Conservation (phyloP, 2,797 vertebrate genomes). For the Myiotriccus ornatus region DNA sequence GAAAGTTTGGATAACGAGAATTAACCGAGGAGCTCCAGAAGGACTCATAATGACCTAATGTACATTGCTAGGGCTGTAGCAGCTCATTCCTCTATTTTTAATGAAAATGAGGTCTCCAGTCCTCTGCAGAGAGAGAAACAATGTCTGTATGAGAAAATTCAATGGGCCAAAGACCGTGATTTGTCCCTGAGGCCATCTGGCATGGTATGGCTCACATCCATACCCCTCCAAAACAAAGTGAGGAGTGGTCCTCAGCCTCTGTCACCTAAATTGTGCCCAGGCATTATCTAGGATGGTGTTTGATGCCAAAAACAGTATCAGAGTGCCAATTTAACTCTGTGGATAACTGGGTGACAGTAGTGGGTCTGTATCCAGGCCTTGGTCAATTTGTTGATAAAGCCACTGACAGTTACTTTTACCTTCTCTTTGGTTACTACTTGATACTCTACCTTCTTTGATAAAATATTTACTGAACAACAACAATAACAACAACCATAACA, state of each 20-base stretch:
- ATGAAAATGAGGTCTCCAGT: not conserved
- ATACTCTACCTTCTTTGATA: not conserved
- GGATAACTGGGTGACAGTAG: not conserved
- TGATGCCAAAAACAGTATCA: not conserved
- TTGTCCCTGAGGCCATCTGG: not conserved
- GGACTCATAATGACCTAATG: not conserved
- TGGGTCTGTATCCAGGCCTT: not conserved
- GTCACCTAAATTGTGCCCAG: not conserved
- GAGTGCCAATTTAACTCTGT: not conserved
- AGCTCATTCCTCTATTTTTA: not conserved
- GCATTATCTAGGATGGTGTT: not conserved
- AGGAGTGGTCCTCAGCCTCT: not conserved
- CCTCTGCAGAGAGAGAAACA: not conserved
- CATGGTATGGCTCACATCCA: not conserved
- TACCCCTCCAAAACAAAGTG: not conserved
- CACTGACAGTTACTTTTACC: not conserved
- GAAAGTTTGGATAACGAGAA: constrained; percentile 1
- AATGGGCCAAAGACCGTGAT: not conserved
- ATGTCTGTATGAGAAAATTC: not conserved
- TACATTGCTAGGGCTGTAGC: not conserved
- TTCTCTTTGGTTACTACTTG: not conserved
- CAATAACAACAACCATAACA: not conserved
- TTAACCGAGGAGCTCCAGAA: constrained; percentile 34
- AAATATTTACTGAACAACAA: not conserved
- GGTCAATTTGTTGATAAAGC: not conserved